phyloP scores from a whole-genome alignment of 2,113 vertebrate species.

The Mus spicilegus region DNA sequence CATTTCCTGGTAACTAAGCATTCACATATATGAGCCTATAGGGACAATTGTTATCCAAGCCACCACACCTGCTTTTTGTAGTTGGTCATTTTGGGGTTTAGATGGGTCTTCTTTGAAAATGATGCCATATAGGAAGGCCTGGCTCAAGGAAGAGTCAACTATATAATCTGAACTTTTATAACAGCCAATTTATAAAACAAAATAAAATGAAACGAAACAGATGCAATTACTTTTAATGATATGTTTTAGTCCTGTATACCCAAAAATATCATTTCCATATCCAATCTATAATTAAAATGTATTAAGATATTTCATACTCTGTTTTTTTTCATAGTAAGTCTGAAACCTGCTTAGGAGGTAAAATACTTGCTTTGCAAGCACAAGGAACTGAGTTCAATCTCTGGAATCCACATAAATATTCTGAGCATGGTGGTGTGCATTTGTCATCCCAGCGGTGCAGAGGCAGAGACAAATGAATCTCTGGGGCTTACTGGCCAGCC shows the following conservation, averaged over 20 bases:
- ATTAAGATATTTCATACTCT: not conserved
- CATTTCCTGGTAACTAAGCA: not conserved
- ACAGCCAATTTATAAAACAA: not conserved
- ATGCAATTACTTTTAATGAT: not conserved
- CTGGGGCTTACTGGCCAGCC: not conserved
- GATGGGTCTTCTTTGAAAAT: not conserved
- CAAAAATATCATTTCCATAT: conserved; percentile 9
- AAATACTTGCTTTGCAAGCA: not conserved
- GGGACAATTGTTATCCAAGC: not conserved
- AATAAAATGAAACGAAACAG: not conserved
- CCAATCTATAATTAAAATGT: not conserved
- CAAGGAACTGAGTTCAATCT: not conserved
- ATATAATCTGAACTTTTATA: not conserved
- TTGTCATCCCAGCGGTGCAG: not conserved
- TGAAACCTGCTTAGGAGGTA: not conserved
- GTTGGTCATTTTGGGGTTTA: not conserved
- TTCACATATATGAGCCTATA: not conserved
- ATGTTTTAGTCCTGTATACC: not conserved
- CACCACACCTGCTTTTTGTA: not conserved
- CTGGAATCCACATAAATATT: not conserved
- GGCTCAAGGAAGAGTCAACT: not conserved
- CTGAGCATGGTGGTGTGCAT: not conserved
- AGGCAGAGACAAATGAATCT: not conserved
- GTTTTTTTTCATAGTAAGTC: not conserved
- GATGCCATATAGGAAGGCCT: not conserved